These are phyloP conservation scores for Aethes cnicana DNA, from an alignment of 2,888 invertebrate species.

Conservation along the genomic window DNA sequence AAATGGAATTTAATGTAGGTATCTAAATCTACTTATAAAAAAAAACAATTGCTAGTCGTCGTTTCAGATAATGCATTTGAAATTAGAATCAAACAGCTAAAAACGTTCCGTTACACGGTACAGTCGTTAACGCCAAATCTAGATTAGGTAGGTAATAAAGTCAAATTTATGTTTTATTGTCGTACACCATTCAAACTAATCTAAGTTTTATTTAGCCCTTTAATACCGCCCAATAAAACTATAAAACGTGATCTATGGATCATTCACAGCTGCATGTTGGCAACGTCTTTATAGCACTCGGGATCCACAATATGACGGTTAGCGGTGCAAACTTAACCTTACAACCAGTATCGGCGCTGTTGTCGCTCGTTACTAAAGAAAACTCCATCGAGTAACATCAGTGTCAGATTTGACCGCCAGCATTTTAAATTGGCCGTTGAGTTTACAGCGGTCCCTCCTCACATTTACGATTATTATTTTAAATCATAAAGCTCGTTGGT, in stretches of 20 bases:
- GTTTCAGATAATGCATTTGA: not conserved
- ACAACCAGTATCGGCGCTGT: not conserved
- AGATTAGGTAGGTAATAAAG: no score
- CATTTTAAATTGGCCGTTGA: slow-evolving; percentile 11
- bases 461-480: slow-evolving; percentile 56
- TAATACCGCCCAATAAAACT: slow-evolving; percentile 41
- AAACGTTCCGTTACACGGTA: no score
- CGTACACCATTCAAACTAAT: not conserved
- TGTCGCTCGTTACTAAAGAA: not conserved
- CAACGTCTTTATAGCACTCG: slow-evolving; percentile 52
- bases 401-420: slow-evolving; percentile 4
- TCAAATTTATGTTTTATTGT: not conserved
- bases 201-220: slow-evolving; percentile 30
- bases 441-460: slow-evolving; percentile 50
- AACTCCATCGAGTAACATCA: not conserved
- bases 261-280: slow-evolving; percentile 42
- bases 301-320: slow-evolving; percentile 45
- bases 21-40: no score
- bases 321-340: slow-evolving; percentile 8
- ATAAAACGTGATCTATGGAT: slow-evolving; percentile 56
- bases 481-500: slow-evolving; percentile 37
- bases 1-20: no score
- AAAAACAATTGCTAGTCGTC: not conserved
- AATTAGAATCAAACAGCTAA: not conserved
- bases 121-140: no score